Evolutionary conservation across 2,113 vertebrate species (phyloP), one percentile per base, ranked within the genome.

Genomic region (Macquaria australasica): DNA sequence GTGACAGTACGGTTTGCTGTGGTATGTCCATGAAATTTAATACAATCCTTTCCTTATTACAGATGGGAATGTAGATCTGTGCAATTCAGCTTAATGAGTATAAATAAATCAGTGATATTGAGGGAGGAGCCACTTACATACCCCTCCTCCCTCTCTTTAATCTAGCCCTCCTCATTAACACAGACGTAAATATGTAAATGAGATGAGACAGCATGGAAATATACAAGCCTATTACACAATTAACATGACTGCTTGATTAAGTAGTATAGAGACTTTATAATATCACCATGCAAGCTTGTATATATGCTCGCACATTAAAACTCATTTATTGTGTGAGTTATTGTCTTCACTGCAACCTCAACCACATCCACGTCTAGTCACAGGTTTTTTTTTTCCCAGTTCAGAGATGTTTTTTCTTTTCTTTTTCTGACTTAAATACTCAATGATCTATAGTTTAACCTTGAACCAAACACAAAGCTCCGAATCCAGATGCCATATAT

Each of bases 191-290:
- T 93, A 95, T 94, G 94, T 56, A 93, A 93, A 95, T 94, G 90
- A 91, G 92, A 92, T 79, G 84, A 87, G 92, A 93, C 90, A 77
- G 91, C 89, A 87, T 86, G 86, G 89, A 93, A 91, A 93, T 82
- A 93, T 90, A 93, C 92, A 90, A 92, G 90, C 86, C 90, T 88
- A 93, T 94, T 93, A 92, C 89, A 78, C 91, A 93, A 94, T 94
- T 94, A 93, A 91, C 91, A 85, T 86, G 88, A 92, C 90, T 91
- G 90, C 86, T 91, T 92, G 91, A 95, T 93, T 88, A 91, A 93
- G 88, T 84, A 90, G 90, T 89, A 91, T 77, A 89, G 79, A 82
- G 84, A 87, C 81, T 92, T 90, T 83, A 89, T 82, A 88, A 88
- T 88, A 84, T 73, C 53, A 39, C 74, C 64, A 34, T 58, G 69